Conservation (phyloP, 1,140 invertebrate genomes). For the Nylanderia fulva region DNA sequence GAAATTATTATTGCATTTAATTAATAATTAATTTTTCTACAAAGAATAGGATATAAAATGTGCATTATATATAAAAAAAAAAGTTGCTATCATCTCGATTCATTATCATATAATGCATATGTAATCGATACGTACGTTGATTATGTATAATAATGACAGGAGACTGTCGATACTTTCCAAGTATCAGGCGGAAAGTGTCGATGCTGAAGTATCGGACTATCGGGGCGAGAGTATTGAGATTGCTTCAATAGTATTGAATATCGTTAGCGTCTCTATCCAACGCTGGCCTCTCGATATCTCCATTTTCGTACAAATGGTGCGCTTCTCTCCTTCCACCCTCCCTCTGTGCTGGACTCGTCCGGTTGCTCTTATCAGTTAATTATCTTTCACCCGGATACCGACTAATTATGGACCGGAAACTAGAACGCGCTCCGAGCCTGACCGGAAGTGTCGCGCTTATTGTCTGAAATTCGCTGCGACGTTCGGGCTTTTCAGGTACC, state of each 20-base stretch:
- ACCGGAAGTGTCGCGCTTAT: constrained; percentile 76
- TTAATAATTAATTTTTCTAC: background rate
- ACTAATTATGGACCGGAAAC: constrained; percentile 79
- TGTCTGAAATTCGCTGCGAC: constrained; percentile 64
- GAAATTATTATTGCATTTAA: background rate
- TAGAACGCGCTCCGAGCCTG: constrained; percentile 72
- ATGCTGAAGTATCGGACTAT: constrained; percentile 52
- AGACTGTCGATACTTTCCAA: constrained; percentile 49
- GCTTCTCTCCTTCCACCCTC: constrained; percentile 34
- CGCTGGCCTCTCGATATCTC: constrained; percentile 67
- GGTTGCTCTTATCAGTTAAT: constrained; percentile 77
- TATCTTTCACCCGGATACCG: constrained; percentile 77
- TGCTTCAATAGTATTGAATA: constrained; percentile 46
- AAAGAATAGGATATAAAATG: background rate
- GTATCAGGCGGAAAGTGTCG: constrained; percentile 49
- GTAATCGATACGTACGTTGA: constrained; percentile 32
- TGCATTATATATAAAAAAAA: background rate
- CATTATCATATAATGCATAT: constrained; percentile 9
- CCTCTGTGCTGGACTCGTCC: constrained; percentile 62
- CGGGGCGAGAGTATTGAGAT: constrained; percentile 46
- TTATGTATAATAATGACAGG: constrained; percentile 33
- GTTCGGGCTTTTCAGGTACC: constrained; percentile 26
- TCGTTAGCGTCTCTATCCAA: constrained; percentile 65
- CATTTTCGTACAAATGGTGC: constrained; percentile 47
- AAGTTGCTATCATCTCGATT: too few relatives aligned